Evolutionary conservation across 2,888 invertebrate species (phyloP), one percentile per base, ranked within the genome.

Genomic region (Anaspis maculata): DNA sequence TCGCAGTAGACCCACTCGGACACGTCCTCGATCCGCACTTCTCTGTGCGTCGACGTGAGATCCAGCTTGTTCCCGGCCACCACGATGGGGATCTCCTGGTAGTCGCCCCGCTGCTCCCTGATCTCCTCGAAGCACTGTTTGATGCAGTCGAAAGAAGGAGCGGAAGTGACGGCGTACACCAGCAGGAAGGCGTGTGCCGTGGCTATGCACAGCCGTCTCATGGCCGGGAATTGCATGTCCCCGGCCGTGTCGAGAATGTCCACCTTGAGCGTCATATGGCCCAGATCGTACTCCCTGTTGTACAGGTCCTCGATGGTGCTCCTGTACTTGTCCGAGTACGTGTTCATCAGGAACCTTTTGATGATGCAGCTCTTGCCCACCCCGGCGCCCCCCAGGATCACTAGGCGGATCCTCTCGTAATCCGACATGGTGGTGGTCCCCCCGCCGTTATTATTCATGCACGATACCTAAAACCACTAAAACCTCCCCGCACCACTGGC

Each of bases 281-380:
- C 83, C 36, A 87, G 70, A 55, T 83, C 79, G 61, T 84, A 90
- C 62, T 89, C 87, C 36, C 84, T 72, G 55, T 83, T 86, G 66
- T 87, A 88, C 14, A 90, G 72, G 62, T 91, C 91, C 61, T 91
- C 90, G 16, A 90, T 84, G 9, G 90, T 91, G 51, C 87, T 83
- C 48, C 79, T 75, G 65, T 91, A 88, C 56, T 82, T 79, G 53
- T 85, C 84, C 29, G 75, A 73, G 66, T 83, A 91, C 3, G 81
- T 80, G 59, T 85, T 82, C 55, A 79, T 80, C 34, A 90, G 72
- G 56, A 89, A 83, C 30, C 87, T 72, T 50, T 83, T 80, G 30
- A 90, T 74, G 48, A 91, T 83, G 51, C 84, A 80, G 56, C 85
- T 87, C 63, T 91, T 91, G 9, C 91, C 90, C 5, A 87, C 87